phyloP scores from a whole-genome alignment of 2,797 vertebrate genomes.

The Pipistrellus pygmaeus region DNA sequence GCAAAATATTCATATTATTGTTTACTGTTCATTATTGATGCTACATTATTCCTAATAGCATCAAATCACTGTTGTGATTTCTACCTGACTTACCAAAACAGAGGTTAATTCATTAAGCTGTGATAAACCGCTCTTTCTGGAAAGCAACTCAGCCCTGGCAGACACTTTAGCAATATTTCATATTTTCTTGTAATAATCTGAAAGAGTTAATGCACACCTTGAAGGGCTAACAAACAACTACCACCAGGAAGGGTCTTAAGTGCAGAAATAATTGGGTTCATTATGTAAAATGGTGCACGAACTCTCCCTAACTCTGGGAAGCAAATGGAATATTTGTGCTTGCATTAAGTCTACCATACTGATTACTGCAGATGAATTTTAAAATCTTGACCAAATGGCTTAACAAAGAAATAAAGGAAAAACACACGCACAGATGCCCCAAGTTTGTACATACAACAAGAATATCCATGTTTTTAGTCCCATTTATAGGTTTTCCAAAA shows the following conservation, averaged over 20 bases:
- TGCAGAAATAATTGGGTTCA: neutral
- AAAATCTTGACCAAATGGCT: slow-evolving; percentile 67
- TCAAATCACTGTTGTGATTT: neutral
- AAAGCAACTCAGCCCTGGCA: neutral
- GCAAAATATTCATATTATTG: slow-evolving; percentile 4
- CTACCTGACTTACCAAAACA: slow-evolving; percentile 23
- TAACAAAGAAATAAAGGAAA: slow-evolving; percentile 42
- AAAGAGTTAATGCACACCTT: neutral
- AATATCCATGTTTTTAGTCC: slow-evolving; percentile 64
- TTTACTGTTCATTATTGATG: slow-evolving; percentile 38
- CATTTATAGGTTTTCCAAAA: slow-evolving; percentile 71
- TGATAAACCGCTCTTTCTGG: neutral
- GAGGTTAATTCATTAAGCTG: slow-evolving; percentile 9
- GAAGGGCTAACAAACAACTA: neutral
- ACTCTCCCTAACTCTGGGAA: slow-evolving; percentile 35
- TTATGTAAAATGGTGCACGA: slow-evolving; percentile 59
- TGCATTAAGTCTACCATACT: slow-evolving; percentile 43
- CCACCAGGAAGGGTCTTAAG: neutral
- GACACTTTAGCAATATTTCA: neutral
- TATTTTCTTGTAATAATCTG: neutral
- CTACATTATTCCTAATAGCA: neutral
- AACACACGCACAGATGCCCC: neutral
- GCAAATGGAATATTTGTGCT: slow-evolving; percentile 63
- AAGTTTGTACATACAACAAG: slow-evolving; percentile 67
- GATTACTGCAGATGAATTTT: slow-evolving; percentile 57